phyloP scores from a whole-genome alignment of 2,797 vertebrate genomes.

The Pantherophis vulpinus region DNA sequence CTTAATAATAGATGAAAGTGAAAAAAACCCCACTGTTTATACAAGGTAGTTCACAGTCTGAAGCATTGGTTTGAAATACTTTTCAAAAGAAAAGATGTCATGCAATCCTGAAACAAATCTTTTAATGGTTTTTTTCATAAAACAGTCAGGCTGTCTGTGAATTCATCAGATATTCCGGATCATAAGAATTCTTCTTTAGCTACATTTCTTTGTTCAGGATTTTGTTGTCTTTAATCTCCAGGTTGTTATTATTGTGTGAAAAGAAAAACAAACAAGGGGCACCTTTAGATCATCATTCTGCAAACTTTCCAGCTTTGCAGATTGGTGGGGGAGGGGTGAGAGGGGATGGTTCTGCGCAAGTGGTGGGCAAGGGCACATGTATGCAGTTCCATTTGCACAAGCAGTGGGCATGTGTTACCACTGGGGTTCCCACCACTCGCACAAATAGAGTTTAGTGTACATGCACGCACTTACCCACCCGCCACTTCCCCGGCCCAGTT shows the following conservation, averaged over 20 bases:
- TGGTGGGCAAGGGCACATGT: background rate
- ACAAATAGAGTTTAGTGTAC: background rate
- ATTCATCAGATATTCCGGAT: background rate
- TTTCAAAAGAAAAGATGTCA: slow-evolving; percentile 12
- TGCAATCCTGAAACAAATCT: slow-evolving; percentile 14
- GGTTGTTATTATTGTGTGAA: background rate
- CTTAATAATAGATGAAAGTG: slow-evolving; percentile 15
- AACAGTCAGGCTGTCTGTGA: background rate
- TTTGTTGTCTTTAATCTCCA: background rate
- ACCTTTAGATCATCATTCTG: background rate
- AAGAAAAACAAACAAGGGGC: background rate
- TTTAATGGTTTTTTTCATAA: slow-evolving; percentile 5
- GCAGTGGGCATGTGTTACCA: too few relatives aligned
- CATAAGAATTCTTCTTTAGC: slow-evolving; percentile 12
- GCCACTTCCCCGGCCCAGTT: background rate
- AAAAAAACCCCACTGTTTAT: background rate
- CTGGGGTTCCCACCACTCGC: background rate
- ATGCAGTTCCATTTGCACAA: too few relatives aligned
- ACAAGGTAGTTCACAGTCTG: background rate
- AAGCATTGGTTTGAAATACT: slow-evolving; percentile 21
- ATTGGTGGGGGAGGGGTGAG: background rate
- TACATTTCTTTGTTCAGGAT: background rate
- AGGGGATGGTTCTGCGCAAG: background rate
- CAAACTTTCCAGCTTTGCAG: background rate
- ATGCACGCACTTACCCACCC: accelerated